Base-by-base conservation (phyloP, 2,888 invertebrate genomes). In the Eristalis arbustorum region DNA sequence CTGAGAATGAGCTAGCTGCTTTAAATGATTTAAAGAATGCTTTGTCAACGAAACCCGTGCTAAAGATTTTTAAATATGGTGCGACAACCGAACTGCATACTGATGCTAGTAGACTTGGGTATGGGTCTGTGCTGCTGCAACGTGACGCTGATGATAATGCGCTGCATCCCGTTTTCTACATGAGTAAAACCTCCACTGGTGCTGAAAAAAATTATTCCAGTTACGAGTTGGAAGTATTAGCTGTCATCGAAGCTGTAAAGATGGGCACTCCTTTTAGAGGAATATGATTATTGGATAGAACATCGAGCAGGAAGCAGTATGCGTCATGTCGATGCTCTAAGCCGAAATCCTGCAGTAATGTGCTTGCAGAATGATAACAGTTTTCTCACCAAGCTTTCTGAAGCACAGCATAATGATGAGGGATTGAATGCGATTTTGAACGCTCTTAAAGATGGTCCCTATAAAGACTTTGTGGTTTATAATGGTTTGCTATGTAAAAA, bases 271-370 rank as follows among this genome's bases (percentile, higher is more conserved):
- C 66, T 89, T 61, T 23, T 89, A 2, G 80, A 88, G 59, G 88
- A 89, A 22, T 89, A 85, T 31, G 80, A 88, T 31, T 89, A 88
- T 67, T 74, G 37, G 10, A 75, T 89, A 11, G 88, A 89, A 63
- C 89, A 89, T 80, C 80, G 88, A 37, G 62, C 84, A 56, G 88
- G 88, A 11, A 81, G 61, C 23, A 72, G 80, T 28, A 88, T 89
- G 88, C 77, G 67, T 13, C 89, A 90, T 57, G 88, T 88, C 0
- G 89, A 89, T 67, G 89, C 88, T 0, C 68, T 89, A 10, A 89
- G 89, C 56, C 78, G 89, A n/a, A 80, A 78, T 61, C 88, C 89
- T 6, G 49, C 49, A 1, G 69, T 66, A 1, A 74, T 84, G 78
- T 68, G 62, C 49, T 23, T 82, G 11, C 59, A 69, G 0, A 57